A percentile compares a stretch with the other conserved stretches of the same genome.
Evolutionary conservation across 2,113 vertebrate species (phyloP).

Genomic region (Rhodinocichla rosea): DNA sequence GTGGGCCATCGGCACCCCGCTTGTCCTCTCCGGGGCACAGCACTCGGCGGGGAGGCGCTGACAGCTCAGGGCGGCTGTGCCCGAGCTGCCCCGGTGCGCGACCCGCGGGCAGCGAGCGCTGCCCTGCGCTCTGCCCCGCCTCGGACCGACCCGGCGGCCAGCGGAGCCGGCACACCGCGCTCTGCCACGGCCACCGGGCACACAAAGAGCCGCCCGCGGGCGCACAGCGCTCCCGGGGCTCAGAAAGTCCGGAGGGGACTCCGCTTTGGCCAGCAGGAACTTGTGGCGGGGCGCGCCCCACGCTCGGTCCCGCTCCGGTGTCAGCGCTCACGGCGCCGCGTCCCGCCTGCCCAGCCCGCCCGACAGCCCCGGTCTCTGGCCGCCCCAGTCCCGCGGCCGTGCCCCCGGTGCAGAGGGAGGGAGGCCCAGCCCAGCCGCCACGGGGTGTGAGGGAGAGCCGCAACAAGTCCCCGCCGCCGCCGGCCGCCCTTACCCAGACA

Average conservation of each 20-base stretch:
- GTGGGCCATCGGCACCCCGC: fast-evolving
- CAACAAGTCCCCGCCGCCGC: background rate
- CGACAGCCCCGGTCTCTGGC: background rate
- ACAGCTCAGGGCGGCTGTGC: background rate
- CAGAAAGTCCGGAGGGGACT: background rate
- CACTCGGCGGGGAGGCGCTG: background rate
- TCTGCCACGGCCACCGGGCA: background rate
- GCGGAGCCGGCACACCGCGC: background rate
- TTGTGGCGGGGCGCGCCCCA: background rate
- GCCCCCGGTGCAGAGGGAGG: background rate
- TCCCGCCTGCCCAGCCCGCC: background rate
- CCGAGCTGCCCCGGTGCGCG: background rate
- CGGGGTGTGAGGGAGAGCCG: background rate
- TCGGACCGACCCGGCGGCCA: background rate
- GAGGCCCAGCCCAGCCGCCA: background rate
- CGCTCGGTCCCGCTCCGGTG: background rate
- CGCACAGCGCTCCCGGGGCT: background rate
- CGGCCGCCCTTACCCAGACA: constrained; percentile 87
- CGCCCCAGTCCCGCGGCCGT: background rate
- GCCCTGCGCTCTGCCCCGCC: background rate
- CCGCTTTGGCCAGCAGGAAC: background rate
- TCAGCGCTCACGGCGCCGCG: background rate
- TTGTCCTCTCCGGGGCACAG: background rate
- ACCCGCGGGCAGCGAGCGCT: background rate
- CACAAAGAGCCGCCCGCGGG: background rate